These are phyloP conservation scores for Drosophila obscura DNA, from an alignment of 1,140 invertebrate genomes.

Conservation along the genomic window DNA sequence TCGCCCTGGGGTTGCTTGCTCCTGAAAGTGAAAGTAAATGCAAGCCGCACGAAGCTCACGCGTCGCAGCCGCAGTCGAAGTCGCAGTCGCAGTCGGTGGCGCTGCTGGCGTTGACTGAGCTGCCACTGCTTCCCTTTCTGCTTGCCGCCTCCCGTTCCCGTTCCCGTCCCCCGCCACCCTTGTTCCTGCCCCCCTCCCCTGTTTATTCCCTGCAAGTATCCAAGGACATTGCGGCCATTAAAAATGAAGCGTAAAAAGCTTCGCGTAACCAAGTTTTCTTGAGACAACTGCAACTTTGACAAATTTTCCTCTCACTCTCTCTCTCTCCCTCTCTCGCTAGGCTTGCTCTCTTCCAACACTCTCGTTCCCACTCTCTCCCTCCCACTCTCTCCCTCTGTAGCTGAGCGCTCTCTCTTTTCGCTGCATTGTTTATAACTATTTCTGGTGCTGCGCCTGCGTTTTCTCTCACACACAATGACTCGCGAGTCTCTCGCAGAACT, in stretches of 20 bases:
- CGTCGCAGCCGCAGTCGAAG: constrained; percentile 16
- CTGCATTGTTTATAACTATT: constrained; percentile 64
- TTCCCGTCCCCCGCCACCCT: constrained; percentile 27
- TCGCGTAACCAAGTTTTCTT: constrained; percentile 58
- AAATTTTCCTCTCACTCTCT: constrained; percentile 9
- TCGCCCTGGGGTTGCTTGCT: constrained; percentile 55
- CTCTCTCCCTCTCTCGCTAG: constrained; percentile 17
- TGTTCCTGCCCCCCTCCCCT: constrained; percentile 37
- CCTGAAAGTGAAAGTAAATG: constrained; percentile 77
- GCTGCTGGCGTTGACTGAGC: constrained; percentile 22
- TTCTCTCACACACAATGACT: background rate
- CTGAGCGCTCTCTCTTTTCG: constrained; percentile 5
- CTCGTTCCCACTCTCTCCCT: constrained; percentile 7
- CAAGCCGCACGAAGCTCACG: constrained; percentile 49
- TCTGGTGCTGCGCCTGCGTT: constrained; percentile 40
- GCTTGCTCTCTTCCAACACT: background rate
- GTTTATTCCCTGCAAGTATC: constrained; percentile 35
- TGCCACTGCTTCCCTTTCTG: constrained; percentile 34
- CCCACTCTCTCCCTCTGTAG: background rate
- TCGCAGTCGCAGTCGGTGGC: constrained; percentile 13
- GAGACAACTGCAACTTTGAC: constrained; percentile 59
- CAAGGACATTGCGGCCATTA: constrained; percentile 83
- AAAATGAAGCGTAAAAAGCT: constrained; percentile 64
- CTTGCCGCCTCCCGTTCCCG: background rate
- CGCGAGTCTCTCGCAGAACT: constrained; percentile 31